phyloP scores from a whole-genome alignment of 2,888 invertebrate genomes.

The Drosophila borealis region DNA sequence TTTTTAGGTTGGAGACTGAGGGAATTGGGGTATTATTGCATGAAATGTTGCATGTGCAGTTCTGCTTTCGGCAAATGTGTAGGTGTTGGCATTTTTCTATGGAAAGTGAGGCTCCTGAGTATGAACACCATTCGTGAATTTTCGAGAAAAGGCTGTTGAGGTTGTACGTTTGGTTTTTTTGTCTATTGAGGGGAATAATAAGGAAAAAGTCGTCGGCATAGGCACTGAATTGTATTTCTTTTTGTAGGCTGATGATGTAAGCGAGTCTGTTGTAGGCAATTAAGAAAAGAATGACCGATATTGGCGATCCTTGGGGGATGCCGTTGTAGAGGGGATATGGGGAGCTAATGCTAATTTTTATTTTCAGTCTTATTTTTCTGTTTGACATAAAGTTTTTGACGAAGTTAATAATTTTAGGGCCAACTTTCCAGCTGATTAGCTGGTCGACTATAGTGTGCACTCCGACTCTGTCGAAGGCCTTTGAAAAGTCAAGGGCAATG shows the following conservation, averaged over 20 bases:
- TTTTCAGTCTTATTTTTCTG: conserved; percentile 3
- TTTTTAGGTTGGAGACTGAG: background rate
- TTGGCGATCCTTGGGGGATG: conserved; percentile 9
- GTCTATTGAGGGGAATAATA: conserved; percentile 1
- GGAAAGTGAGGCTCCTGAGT: conserved; percentile 9
- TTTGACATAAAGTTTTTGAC: conserved; percentile 8
- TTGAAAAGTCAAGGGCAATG: conserved; percentile 16
- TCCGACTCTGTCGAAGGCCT: conserved; percentile 11
- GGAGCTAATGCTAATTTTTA: background rate
- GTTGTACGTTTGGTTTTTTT: conserved; percentile 9
- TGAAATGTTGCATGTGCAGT: background rate
- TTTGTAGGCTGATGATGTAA: background rate
- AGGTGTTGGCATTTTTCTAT: background rate
- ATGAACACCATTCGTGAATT: conserved; percentile 9
- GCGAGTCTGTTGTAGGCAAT: conserved; percentile 9
- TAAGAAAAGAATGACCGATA: conserved; percentile 11
- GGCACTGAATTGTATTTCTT: conserved; percentile 6
- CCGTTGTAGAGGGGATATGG: conserved; percentile 2
- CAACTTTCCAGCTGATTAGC: conserved; percentile 4
- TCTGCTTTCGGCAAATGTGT: background rate
- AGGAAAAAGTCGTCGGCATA: conserved; percentile 17
- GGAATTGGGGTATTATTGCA: background rate
- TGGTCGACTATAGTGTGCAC: conserved; percentile 2
- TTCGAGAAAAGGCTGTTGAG: conserved; percentile 5
- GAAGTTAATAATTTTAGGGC: conserved; percentile 7